Percentiles rank a stretch among this genome's conserved stretches.
Conservation (phyloP, 1,140 invertebrate species). For the Drosophila murphyi region DNA sequence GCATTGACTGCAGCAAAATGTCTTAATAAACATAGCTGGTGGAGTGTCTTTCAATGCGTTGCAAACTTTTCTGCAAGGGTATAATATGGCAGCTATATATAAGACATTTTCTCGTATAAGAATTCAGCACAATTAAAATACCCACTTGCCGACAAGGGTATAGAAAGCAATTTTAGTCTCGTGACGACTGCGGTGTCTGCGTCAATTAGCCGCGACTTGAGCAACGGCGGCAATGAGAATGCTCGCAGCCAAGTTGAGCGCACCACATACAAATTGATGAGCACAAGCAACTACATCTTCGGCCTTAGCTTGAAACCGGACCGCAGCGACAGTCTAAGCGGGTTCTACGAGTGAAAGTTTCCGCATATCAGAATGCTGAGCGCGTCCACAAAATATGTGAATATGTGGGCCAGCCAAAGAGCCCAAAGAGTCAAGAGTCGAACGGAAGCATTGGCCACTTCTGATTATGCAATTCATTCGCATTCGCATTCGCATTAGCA, state of each 20-base stretch:
- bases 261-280: not conserved
- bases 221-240: conserved; percentile 35
- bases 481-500: conserved; percentile 2
- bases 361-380: conserved; percentile 15
- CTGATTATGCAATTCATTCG: conserved; percentile 33
- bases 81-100: no score
- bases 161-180: not conserved
- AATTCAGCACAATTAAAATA: not conserved
- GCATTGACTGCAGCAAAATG: no score
- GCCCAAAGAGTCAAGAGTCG: not conserved
- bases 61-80: no score
- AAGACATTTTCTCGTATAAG: no score
- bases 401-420: conserved; percentile 24
- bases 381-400: conserved; percentile 12
- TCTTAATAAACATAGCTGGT: no score
- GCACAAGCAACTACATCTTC: conserved; percentile 20
- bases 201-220: conserved; percentile 47
- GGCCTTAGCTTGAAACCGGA: conserved; percentile 18
- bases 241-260: conserved; percentile 31
- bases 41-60: no score
- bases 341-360: conserved; percentile 35
- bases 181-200: conserved; percentile 54
- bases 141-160: not conserved
- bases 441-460: conserved; percentile 16
- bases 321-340: conserved; percentile 86